Conservation (phyloP, 1,140 invertebrate genomes). For the Drosophila arizonae region DNA sequence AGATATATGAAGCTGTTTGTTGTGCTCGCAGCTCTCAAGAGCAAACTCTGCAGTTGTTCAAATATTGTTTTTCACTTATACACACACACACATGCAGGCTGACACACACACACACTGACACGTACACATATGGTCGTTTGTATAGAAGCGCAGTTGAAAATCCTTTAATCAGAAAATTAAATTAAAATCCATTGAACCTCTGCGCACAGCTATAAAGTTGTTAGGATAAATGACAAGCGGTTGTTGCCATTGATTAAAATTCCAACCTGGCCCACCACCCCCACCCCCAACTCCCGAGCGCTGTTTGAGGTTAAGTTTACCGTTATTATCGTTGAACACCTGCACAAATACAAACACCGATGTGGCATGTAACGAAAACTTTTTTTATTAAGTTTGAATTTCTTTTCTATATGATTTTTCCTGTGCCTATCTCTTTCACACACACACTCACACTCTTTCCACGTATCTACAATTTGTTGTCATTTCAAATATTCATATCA, state of each 20-base stretch:
- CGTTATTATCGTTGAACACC: constrained; percentile 4
- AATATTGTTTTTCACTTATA: constrained; percentile 73
- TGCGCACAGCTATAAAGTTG: constrained; percentile 23
- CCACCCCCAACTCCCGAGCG: background rate
- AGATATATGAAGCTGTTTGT: constrained; percentile 35
- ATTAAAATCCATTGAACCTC: constrained; percentile 54
- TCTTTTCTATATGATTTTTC: background rate
- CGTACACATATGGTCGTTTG: background rate
- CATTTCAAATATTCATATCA: constrained; percentile 17
- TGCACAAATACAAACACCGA: background rate
- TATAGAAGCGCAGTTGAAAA: constrained; percentile 14
- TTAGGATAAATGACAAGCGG: constrained; percentile 13
- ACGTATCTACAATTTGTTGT: background rate
- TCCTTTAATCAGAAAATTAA: constrained; percentile 68
- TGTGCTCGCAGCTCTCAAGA: constrained; percentile 11
- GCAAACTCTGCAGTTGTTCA: constrained; percentile 61
- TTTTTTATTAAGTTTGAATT: constrained; percentile 1
- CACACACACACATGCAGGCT: background rate
- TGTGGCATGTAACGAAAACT: constrained; percentile 22
- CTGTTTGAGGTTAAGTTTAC: constrained; percentile 12
- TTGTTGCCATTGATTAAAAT: constrained; percentile 18
- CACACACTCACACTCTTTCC: background rate
- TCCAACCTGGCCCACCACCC: background rate
- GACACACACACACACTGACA: constrained; percentile 12
- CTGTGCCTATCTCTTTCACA: background rate